A percentile compares a stretch with the other conserved stretches of the same genome.
Evolutionary conservation across 2,888 invertebrate genomes (phyloP).

Genomic region (Dilophus febrilis): DNA sequence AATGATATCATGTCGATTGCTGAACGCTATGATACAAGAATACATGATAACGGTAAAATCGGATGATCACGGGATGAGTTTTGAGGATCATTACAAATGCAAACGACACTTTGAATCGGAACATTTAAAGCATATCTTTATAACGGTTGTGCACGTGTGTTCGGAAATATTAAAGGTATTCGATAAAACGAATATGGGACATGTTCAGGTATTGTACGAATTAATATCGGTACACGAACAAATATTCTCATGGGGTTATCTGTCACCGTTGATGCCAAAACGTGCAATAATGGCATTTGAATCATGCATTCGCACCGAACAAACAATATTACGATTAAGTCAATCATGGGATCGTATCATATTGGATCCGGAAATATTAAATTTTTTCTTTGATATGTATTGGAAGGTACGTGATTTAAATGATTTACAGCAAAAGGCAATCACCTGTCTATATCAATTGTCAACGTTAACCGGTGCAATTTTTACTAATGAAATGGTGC

Average conservation of each 20-base stretch:
- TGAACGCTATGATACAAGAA: constrained; percentile 72
- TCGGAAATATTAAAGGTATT: constrained; percentile 6
- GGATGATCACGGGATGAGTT: constrained; percentile 71
- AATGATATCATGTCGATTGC: constrained; percentile 67
- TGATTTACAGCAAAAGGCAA: constrained; percentile 56
- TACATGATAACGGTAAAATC: constrained; percentile 73
- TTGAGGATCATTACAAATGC: constrained; percentile 71
- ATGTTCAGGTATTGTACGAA: constrained; percentile 37
- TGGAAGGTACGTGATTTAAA: constrained; percentile 62
- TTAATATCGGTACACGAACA: constrained; percentile 62
- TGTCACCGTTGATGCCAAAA: constrained; percentile 47
- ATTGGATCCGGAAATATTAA: constrained; percentile 51
- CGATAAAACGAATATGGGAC: constrained; percentile 34
- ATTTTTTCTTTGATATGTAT: constrained; percentile 69
- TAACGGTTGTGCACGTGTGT: constrained; percentile 30
- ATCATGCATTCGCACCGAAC: constrained; percentile 47
- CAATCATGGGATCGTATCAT: constrained; percentile 57
- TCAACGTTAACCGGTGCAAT: constrained; percentile 48
- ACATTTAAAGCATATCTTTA: constrained; percentile 64
- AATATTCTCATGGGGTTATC: constrained; percentile 68
- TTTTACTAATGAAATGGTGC: constrained; percentile 23
- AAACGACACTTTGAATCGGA: constrained; percentile 70
- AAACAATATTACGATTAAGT: constrained; percentile 39
- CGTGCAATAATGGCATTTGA: constrained; percentile 54
- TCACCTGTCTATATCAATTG: constrained; percentile 69